Evolutionary conservation across 1,140 invertebrate genomes (phyloP), one percentile per base, ranked within the genome.

Genomic region (Eueides isabella): DNA sequence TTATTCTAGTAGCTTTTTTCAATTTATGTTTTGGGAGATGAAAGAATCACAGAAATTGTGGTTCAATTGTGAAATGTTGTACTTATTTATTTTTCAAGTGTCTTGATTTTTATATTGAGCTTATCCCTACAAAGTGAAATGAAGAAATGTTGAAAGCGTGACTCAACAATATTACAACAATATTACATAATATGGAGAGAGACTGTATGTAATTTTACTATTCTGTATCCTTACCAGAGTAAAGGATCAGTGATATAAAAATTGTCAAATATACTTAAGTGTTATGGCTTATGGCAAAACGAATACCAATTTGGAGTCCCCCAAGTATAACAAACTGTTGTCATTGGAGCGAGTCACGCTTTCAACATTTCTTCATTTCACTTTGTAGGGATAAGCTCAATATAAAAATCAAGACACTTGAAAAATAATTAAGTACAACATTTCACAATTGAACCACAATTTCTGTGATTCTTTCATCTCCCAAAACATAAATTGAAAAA

Each of bases 271-370:
- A 55, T 28, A 11, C 29, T 62, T 35, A 16, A 38, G 67, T 62
- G 67, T 61, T 38, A 38, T 70, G 55, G 23, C n/a, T 61, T 38
- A 38, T 70, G 55, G 23, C n/a, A 62, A 68, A 48, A 68, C 19
- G 48, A 55, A 55, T 55, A 55, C 48, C 23, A 55, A 55, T 55
- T 55, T 1, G 2, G 7, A 5, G 48, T 26, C 48, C 23, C 66
- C 30, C 26, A 68, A 55, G 9, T 28, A 35, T 61, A 33, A 70
- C 67, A 62, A 62, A 12, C 11, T 61, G 19, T 61, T 70, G 67
- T 61, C 67, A 38, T 66, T 70, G 38, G 12, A 38, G 33, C 31
- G 55, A 70, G 62, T 70, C 48, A 70, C 31, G 33, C 23, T 16
- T n/a, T n/a, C n/a, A 62, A 62, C 29, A n/a, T 70, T 70, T 35